Evolutionary conservation across 2,113 vertebrate genomes (phyloP).

Genomic region (Gymnorhina tibicen): DNA sequence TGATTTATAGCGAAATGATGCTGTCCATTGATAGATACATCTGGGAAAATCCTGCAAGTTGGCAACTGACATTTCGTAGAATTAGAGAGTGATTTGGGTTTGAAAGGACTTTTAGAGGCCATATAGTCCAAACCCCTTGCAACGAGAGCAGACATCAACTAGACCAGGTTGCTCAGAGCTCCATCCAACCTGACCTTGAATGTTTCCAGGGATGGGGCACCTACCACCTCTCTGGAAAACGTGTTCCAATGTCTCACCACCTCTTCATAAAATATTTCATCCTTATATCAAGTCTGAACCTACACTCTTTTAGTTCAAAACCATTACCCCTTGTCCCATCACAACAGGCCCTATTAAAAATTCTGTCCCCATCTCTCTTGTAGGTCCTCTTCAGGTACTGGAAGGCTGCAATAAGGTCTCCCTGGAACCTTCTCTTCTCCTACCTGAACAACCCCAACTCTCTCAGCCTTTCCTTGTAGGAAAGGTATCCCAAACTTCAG

Average conservation of each 20-base stretch:
- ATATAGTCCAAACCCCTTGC: background rate
- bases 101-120: background rate
- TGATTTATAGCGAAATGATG: background rate
- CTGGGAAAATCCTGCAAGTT: background rate
- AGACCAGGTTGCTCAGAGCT: background rate
- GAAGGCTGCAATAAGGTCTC: background rate
- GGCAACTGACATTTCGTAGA: background rate
- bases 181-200: rapidly evolving
- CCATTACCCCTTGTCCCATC: background rate
- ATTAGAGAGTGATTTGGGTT: background rate
- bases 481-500: background rate
- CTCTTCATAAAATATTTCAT: background rate
- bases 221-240: background rate
- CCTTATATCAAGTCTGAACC: background rate
- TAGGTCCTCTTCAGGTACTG: background rate
- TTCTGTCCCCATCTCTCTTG: background rate
- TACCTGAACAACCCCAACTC: background rate
- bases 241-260: background rate
- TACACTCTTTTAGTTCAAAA: background rate
- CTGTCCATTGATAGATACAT: rapidly evolving
- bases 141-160: background rate
- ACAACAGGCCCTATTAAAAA: background rate
- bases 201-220: background rate
- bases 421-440: background rate
- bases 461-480: background rate